Percentiles rank a stretch among this genome's conserved stretches.
Conservation (phyloP, 2,888 invertebrate genomes). For the Leptothorax acervorum region DNA sequence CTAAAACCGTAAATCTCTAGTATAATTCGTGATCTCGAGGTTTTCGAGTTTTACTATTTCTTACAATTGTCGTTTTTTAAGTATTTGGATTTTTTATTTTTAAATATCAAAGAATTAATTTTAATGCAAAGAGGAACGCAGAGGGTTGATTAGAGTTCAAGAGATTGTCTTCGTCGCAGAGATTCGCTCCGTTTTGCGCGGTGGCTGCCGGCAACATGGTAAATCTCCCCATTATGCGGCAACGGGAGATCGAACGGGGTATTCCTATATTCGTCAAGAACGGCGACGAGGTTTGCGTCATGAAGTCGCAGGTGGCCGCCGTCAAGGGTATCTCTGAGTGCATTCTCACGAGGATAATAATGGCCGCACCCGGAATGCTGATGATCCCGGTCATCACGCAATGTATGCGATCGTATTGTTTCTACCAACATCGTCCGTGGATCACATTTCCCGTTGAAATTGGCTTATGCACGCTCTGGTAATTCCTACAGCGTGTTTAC, state of each 20-base stretch:
- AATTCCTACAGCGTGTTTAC: slow-evolving; percentile 12
- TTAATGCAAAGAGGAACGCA: neutral
- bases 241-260: slow-evolving; percentile 69
- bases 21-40: neutral
- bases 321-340: slow-evolving; percentile 73
- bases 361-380: slow-evolving; percentile 74
- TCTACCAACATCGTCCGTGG: slow-evolving; percentile 68
- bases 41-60: neutral
- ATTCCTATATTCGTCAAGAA: slow-evolving; percentile 64
- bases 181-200: slow-evolving; percentile 71
- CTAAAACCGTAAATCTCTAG: neutral
- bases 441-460: slow-evolving; percentile 59
- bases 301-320: slow-evolving; percentile 71
- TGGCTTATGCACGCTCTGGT: slow-evolving; percentile 61
- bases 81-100: neutral
- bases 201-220: slow-evolving; percentile 69
- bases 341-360: slow-evolving; percentile 66
- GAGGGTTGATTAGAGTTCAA: neutral
- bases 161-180: slow-evolving; percentile 54
- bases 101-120: neutral
- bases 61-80: neutral
- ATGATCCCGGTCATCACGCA: slow-evolving; percentile 69
- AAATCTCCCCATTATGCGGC: slow-evolving; percentile 73
- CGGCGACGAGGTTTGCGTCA: slow-evolving; percentile 57
- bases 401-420: slow-evolving; percentile 65